Conservation (phyloP, 2,113 vertebrate species). For the Cisticola juncidis region DNA sequence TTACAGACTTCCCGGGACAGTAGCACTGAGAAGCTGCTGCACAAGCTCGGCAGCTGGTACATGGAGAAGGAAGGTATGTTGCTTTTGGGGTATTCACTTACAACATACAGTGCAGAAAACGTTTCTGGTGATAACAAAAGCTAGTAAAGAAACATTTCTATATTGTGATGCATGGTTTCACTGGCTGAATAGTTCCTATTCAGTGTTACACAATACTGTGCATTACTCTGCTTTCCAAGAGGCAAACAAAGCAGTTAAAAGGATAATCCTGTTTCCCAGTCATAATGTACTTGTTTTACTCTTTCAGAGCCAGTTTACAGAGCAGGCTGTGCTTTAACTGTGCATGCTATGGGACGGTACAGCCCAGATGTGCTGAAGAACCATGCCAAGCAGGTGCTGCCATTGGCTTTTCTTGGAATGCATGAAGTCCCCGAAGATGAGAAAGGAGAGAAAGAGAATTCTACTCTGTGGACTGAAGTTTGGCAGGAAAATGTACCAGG, state of each 20-base stretch:
- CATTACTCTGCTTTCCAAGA: not conserved
- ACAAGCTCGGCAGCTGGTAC: slow-evolving; percentile 93
- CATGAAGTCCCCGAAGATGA: slow-evolving; percentile 91
- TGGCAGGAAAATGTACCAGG: slow-evolving; percentile 99
- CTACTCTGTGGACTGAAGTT: slow-evolving; percentile 89
- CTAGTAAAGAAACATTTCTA: not conserved
- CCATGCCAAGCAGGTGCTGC: slow-evolving; percentile 87
- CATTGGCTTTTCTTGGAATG: slow-evolving; percentile 96
- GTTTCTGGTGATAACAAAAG: not conserved
- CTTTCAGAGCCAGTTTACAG: slow-evolving; percentile 86
- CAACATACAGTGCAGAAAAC: not conserved
- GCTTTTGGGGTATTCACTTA: not conserved
- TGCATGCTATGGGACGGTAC: slow-evolving; percentile 93
- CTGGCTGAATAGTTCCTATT: not conserved
- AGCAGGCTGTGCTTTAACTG: slow-evolving; percentile 84
- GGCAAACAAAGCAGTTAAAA: not conserved
- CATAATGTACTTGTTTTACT: not conserved
- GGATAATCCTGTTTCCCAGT: not conserved
- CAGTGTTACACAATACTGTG: not conserved
- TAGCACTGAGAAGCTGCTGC: slow-evolving; percentile 91
- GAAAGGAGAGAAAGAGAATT: slow-evolving; percentile 85
- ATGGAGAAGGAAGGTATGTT: slow-evolving; percentile 94
- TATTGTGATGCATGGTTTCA: not conserved
- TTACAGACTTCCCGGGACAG: slow-evolving; percentile 89
- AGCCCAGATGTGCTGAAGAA: slow-evolving; percentile 93